Evolutionary conservation across 2,113 vertebrate genomes (phyloP).

Genomic region (Brachyhypopomus gauderio): DNA sequence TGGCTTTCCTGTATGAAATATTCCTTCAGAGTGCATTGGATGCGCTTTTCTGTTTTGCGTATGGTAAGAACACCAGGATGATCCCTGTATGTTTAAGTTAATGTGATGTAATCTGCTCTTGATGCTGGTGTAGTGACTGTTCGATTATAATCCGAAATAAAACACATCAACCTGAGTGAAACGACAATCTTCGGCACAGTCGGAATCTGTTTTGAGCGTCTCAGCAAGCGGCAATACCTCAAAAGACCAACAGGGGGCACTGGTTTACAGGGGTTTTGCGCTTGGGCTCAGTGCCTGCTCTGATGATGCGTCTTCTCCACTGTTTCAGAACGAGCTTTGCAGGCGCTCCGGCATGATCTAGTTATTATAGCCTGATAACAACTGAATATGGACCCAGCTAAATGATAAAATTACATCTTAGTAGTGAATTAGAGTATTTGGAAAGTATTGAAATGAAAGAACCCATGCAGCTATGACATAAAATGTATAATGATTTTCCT

Average conservation of each 20-base stretch:
- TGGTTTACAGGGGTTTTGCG: background rate
- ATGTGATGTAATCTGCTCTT: slow-evolving; percentile 44
- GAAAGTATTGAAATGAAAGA: background rate
- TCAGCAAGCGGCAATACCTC: background rate
- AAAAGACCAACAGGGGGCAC: slow-evolving; percentile 43
- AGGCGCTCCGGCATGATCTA: background rate
- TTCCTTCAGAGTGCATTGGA: background rate
- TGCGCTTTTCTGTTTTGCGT: slow-evolving; percentile 5
- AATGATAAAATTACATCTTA: background rate
- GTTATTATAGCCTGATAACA: no score
- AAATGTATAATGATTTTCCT: background rate
- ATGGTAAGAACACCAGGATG: slow-evolving; percentile 15
- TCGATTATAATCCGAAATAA: slow-evolving; percentile 45
- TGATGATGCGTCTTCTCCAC: background rate
- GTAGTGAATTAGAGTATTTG: background rate
- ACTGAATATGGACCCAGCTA: no score
- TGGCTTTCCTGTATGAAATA: background rate
- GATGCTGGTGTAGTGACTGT: slow-evolving; percentile 49
- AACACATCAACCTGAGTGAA: slow-evolving; percentile 20
- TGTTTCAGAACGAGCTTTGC: background rate
- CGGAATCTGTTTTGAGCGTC: no score
- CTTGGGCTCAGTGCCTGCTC: background rate
- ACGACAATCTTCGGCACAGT: background rate
- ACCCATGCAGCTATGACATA: background rate
- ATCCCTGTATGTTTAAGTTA: slow-evolving; percentile 44